A percentile compares a stretch with the other conserved stretches of the same genome.
Conservation (phyloP, 23 tunicate genomes). For the Halocynthia aurantium region DNA sequence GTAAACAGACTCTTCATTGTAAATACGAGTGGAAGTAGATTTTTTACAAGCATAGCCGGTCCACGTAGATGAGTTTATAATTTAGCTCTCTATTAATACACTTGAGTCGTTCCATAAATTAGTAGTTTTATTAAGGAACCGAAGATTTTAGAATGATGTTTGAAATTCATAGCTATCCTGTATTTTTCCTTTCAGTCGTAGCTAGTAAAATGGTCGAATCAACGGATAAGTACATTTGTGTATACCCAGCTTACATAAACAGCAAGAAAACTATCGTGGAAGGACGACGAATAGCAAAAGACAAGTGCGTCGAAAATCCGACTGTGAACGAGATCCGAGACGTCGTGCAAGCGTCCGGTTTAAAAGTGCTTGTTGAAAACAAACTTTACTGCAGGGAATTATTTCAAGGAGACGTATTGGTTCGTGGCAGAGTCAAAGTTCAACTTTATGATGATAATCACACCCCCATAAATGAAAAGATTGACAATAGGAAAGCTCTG, state of each 20-base stretch:
- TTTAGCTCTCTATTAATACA: too few relatives aligned
- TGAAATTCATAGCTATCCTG: too few relatives aligned
- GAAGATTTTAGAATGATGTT: too few relatives aligned
- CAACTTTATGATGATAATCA: slow-evolving; percentile 47
- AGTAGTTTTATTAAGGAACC: too few relatives aligned
- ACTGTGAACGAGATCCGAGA: slow-evolving; percentile 70
- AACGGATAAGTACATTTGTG: slow-evolving; percentile 31
- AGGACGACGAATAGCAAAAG: slow-evolving; percentile 76
- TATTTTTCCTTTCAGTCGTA: too few relatives aligned
- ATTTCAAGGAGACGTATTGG: slow-evolving; percentile 42
- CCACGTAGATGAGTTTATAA: too few relatives aligned
- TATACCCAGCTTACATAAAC: slow-evolving; percentile 88
- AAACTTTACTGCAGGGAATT: slow-evolving; percentile 79
- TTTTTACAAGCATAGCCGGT: too few relatives aligned
- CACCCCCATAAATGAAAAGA: slow-evolving; percentile 22
- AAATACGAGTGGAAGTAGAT: too few relatives aligned
- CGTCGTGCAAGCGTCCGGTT: slow-evolving; percentile 62
- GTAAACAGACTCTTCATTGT: too few relatives aligned
- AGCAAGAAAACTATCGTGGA: slow-evolving; percentile 79
- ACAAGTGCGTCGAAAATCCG: slow-evolving; percentile 77
- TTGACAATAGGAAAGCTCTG: slow-evolving; percentile 48
- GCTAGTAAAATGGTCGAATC: too few relatives aligned
- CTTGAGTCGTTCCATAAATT: too few relatives aligned
- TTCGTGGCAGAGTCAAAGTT: slow-evolving; percentile 61
- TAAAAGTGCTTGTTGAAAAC: slow-evolving; percentile 70